Conservation (phyloP, 1,140 invertebrate genomes). For the Drosophila sproati region DNA sequence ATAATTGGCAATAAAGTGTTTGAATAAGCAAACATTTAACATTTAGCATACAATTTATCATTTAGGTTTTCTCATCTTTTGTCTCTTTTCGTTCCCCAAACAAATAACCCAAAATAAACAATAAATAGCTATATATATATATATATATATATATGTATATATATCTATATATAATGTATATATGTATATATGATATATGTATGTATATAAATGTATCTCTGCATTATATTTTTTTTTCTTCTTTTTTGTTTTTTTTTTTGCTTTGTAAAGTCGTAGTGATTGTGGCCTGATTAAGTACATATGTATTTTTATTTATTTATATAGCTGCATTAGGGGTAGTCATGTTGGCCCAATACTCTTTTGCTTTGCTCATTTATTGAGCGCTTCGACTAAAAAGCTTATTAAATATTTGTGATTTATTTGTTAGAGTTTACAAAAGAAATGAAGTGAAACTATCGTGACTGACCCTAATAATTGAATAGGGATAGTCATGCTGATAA, state of each 20-base stretch:
- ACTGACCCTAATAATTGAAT: neutral
- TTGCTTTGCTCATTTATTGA: neutral
- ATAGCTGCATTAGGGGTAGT: constrained; percentile 53
- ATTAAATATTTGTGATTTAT: neutral
- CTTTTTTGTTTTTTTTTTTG: constrained; percentile 32
- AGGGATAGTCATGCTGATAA: neutral
- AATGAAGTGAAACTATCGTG: neutral
- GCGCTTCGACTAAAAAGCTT: neutral
- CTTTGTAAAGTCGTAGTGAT: constrained; percentile 75
- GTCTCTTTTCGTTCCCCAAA: constrained; percentile 34
- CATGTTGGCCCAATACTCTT: neutral
- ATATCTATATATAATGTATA: constrained; percentile 41
- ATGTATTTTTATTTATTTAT: constrained; percentile 49
- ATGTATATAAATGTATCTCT: constrained; percentile 68
- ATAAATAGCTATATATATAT: constrained; percentile 69
- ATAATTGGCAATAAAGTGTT: constrained; percentile 81
- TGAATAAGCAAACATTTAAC: constrained; percentile 81
- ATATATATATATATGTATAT: constrained; percentile 36
- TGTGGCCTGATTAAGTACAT: constrained; percentile 77
- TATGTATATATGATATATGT: constrained; percentile 57
- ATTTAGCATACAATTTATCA: constrained; percentile 75
- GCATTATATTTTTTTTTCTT: constrained; percentile 41
- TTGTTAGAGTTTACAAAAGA: neutral
- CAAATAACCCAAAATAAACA: constrained; percentile 74
- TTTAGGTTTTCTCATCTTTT: constrained; percentile 12